Conservation (phyloP, 2,888 invertebrate genomes). For the Lycaena phlaeas region DNA sequence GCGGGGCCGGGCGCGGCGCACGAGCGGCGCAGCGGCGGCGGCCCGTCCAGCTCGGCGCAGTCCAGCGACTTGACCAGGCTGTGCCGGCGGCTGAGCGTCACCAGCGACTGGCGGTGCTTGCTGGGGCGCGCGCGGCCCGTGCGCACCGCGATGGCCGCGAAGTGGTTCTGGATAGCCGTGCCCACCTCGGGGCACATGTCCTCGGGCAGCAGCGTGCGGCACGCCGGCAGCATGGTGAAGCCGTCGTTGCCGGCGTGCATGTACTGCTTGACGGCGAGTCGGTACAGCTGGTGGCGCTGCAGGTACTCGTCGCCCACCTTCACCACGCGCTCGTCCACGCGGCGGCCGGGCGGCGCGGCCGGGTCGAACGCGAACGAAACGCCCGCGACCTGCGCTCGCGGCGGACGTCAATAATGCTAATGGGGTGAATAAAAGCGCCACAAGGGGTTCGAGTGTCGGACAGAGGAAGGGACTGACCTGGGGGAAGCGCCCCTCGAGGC, state of each 20-base stretch:
- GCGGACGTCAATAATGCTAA: not conserved
- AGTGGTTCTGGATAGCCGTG: constrained; percentile 90
- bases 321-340: constrained; percentile 81
- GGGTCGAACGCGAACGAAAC: constrained; percentile 85
- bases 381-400: constrained; percentile 75
- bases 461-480: constrained; percentile 60
- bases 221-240: constrained; percentile 83
- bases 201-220: constrained; percentile 83
- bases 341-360: constrained; percentile 76
- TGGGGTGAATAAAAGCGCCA: not conserved
- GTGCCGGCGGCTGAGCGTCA: constrained; percentile 86
- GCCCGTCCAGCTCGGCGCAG: constrained; percentile 78
- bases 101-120: constrained; percentile 88
- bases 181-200: constrained; percentile 90
- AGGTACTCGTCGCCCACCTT: constrained; percentile 90
- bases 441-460: too few species aligned
- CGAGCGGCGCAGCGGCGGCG: constrained; percentile 77
- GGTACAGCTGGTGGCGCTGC: constrained; percentile 79
- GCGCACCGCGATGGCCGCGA: constrained; percentile 87
- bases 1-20: constrained; percentile 33
- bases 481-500: constrained; percentile 90
- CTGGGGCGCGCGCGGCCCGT: constrained; percentile 81
- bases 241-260: constrained; percentile 88
- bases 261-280: constrained; percentile 87
- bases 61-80: constrained; percentile 86